phyloP scores from a whole-genome alignment of 2,888 invertebrate species.

The Xanthostigma xanthostigma region DNA sequence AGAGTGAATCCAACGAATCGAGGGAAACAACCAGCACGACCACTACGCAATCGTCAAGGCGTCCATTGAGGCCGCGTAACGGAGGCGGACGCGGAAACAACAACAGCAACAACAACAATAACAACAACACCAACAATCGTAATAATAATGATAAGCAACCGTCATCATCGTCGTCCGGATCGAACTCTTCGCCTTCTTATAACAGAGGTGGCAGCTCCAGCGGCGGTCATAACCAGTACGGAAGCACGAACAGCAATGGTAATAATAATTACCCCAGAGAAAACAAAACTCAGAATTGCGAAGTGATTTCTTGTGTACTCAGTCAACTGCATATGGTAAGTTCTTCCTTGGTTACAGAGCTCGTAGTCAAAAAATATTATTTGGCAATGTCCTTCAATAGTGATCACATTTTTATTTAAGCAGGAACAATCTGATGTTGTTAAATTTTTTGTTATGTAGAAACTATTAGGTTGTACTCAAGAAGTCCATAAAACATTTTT shows the following conservation, averaged over 20 bases:
- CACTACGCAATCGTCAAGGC: not conserved
- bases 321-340: constrained; percentile 51
- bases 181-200: not conserved
- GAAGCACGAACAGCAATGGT: constrained; percentile 1
- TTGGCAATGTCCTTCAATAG: too few species aligned
- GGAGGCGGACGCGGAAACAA: not conserved
- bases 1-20: too few species aligned
- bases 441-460: too few species aligned
- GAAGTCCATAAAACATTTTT: too few species aligned
- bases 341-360: not conserved
- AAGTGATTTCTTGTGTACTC: constrained; percentile 52
- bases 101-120: not conserved
- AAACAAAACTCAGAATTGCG: constrained; percentile 27
- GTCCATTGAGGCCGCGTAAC: not conserved
- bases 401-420: too few species aligned
- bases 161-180: not conserved
- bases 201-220: not conserved
- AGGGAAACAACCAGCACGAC: not conserved
- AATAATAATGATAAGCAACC: not conserved
- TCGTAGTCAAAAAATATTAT: too few species aligned
- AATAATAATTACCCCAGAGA: constrained; percentile 3
- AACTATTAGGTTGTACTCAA: too few species aligned
- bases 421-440: too few species aligned
- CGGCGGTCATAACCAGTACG: not conserved
- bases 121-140: constrained; percentile 1